A percentile compares a stretch with the other conserved stretches of the same genome.
These are phyloP conservation scores for Bhutanitis thaidina DNA, from an alignment of 2,888 invertebrate species.

Conservation along the genomic window DNA sequence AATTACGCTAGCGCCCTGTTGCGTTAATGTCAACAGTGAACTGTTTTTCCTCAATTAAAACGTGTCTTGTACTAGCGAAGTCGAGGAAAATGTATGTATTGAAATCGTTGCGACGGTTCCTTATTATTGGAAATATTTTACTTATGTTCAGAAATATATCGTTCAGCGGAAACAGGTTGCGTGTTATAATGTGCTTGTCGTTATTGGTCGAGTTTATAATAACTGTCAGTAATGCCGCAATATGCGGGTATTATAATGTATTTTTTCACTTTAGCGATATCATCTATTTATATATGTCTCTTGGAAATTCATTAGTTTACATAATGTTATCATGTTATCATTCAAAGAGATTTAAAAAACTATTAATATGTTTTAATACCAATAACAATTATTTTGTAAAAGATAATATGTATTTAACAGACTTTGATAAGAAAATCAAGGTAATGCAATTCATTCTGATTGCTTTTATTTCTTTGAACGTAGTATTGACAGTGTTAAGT, in stretches of 20 bases:
- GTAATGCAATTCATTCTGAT: not conserved
- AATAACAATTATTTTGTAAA: not conserved
- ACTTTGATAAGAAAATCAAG: not conserved
- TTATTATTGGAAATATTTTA: constrained; percentile 1
- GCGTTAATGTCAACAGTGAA: not conserved
- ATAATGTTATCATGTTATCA: not conserved
- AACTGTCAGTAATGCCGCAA: not conserved
- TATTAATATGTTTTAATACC: not conserved
- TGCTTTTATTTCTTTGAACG: not conserved
- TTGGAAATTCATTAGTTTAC: not conserved
- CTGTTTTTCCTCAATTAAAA: not conserved
- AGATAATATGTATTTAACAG: constrained; percentile 5
- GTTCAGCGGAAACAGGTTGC: not conserved
- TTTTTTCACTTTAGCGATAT: not conserved
- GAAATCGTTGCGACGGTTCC: not conserved
- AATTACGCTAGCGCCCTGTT: not conserved
- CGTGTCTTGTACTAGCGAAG: not conserved
- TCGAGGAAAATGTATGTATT: not conserved
- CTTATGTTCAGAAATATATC: constrained; percentile 3
- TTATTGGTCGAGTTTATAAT: not conserved
- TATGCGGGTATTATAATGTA: not conserved
- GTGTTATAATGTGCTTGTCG: not conserved
- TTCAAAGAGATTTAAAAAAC: not conserved
- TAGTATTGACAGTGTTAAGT: not conserved
- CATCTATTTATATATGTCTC: not conserved